Base-by-base conservation (phyloP, 2,113 vertebrate genomes). In the Pygoscelis adeliae region DNA sequence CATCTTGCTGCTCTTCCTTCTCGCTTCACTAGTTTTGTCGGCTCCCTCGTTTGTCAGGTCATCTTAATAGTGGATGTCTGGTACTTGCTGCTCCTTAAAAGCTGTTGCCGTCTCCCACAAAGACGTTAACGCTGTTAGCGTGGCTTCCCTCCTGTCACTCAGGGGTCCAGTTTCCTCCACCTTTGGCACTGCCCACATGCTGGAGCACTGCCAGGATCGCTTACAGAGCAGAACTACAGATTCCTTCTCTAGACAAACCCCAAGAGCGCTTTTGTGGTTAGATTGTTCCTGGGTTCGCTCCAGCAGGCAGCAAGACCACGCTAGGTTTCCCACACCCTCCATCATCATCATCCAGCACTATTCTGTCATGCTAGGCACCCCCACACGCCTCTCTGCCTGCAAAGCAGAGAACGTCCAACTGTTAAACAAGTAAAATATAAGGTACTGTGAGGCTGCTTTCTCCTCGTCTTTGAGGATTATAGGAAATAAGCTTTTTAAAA, bases 181-280 rank as follows among this genome's bases (percentile, higher is more conserved):
- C 44, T 73, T 19, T 72, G 34, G 42, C 10, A 10, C 30, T 92
- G 77, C 87, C 72, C 50, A 55, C 19, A 2, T 55, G 23, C 87
- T 96, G 93, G 73, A 89, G 62, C 36, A 16, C 32, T 72, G 91
- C 91, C 89, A 89, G 53, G 40, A 36, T 13, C 56, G 70, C 73
- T 76, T 84, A 63, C n/a, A 9, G 61, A 82, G 56, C 69, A 53
- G 42, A 94, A 84, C 65, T 87, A 79, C 36, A 21, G 61, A 87
- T 76, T 94, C 81, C 81, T 85, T 74, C 77, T 61, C 69, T 32
- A 85, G 47, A 63, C 73, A 89, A 96, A 89, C 34, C 89, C 81
- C 93, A 85, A 49, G 94, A 93, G 96, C 53, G 87, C 70, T 89
- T 93, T 89, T 95, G 87, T 61, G 84, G 89, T 95, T 87, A 91